Conservation (phyloP, 1,140 invertebrate genomes). For the Phthorimaea operculella region DNA sequence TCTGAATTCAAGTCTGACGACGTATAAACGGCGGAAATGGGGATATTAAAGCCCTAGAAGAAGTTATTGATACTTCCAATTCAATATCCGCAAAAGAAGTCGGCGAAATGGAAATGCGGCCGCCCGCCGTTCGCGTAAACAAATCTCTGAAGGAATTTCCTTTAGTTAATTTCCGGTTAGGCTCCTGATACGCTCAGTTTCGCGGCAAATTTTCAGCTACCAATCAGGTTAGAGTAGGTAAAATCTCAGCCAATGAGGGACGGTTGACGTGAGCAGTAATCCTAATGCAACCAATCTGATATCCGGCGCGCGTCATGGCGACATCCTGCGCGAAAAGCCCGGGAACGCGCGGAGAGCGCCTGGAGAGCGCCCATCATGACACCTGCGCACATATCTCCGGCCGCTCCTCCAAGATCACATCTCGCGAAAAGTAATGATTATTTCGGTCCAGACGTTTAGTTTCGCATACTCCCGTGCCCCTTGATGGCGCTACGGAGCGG, state of each 20-base stretch:
- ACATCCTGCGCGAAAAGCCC: conserved; percentile 64
- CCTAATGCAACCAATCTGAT: conserved; percentile 46
- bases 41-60: conserved; percentile 30
- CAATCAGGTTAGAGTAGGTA: conserved; percentile 23
- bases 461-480: conserved; percentile 53
- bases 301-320: conserved; percentile 42
- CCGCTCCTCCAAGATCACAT: conserved; percentile 58
- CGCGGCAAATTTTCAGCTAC: conserved; percentile 35
- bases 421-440: conserved; percentile 67
- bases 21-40: neutral
- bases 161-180: conserved; percentile 54
- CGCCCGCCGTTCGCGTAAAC: conserved; percentile 50
- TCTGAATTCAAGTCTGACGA: neutral
- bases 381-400: conserved; percentile 56
- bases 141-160: conserved; percentile 62
- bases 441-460: conserved; percentile 60
- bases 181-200: conserved; percentile 37
- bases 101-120: conserved; percentile 37
- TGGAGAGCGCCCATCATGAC: conserved; percentile 35
- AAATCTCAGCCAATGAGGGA: conserved; percentile 31
- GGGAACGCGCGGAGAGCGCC: conserved; percentile 47
- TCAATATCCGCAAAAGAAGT: conserved; percentile 46
- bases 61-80: conserved; percentile 32
- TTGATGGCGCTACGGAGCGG: conserved; percentile 47
- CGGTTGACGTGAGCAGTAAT: conserved; percentile 35